Percentiles rank a stretch among this genome's conserved stretches.
Evolutionary conservation across 2,888 invertebrate species (phyloP).

Genomic region (Coleophora flavipennella): DNA sequence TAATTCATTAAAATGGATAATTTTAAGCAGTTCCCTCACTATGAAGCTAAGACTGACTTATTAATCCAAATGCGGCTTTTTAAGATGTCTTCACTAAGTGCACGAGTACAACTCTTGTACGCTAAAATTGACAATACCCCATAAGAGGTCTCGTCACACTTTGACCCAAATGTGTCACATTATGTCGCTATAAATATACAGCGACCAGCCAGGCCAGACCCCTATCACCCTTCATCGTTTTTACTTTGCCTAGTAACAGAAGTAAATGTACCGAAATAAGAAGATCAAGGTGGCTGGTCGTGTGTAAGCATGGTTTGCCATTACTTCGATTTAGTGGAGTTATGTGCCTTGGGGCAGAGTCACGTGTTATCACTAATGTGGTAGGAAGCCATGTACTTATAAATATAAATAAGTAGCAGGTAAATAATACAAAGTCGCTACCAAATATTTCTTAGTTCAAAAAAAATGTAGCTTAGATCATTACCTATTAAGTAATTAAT

Average conservation of each 20-base stretch:
- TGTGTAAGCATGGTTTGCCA: constrained; percentile 23
- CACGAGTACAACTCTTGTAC: not conserved
- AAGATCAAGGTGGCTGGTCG: constrained; percentile 18
- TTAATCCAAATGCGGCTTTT: no score
- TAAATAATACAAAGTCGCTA: no score
- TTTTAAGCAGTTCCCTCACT: no score
- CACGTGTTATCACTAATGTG: constrained; percentile 22
- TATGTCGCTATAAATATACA: constrained; percentile 49
- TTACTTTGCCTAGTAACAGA: not conserved
- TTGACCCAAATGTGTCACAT: constrained; percentile 45
- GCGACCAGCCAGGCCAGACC: constrained; percentile 24
- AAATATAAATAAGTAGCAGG: no score
- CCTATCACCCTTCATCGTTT: not conserved
- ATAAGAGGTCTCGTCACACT: constrained; percentile 26
- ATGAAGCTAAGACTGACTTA: no score
- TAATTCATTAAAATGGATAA: no score
- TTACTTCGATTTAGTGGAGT: constrained; percentile 39
- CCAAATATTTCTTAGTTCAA: no score
- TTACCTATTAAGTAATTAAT: no score
- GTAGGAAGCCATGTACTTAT: constrained; percentile 10
- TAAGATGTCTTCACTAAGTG: no score
- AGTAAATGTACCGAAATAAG: not conserved
- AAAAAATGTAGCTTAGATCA: no score
- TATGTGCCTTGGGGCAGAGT: constrained; percentile 32
- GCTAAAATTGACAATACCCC: constrained; percentile 26